These are phyloP conservation scores for Drosophila setifemur DNA, from an alignment of 1,140 invertebrate genomes.

Conservation along the genomic window DNA sequence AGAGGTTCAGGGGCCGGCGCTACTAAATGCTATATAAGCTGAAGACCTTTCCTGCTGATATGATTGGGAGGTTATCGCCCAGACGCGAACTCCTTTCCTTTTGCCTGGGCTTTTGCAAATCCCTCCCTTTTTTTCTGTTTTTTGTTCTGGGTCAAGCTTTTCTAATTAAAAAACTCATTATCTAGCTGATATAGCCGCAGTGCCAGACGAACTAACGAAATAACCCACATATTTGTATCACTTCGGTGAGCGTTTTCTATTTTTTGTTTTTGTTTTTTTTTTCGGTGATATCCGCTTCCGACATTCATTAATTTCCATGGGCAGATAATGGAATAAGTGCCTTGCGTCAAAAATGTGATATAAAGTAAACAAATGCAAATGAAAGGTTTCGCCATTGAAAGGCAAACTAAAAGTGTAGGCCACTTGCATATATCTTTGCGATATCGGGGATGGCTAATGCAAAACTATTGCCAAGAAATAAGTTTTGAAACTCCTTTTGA, in stretches of 20 bases:
- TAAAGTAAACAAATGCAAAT: constrained; percentile 41
- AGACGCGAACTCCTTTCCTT: constrained; percentile 65
- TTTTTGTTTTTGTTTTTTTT: constrained; percentile 8
- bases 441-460: background rate
- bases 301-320: constrained; percentile 65
- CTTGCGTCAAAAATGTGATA: constrained; percentile 37
- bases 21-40: constrained; percentile 1
- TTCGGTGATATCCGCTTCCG: constrained; percentile 49
- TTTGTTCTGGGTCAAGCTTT: constrained; percentile 13
- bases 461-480: background rate
- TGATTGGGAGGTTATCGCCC: constrained; percentile 66
- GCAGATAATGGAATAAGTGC: constrained; percentile 46
- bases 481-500: background rate
- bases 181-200: constrained; percentile 40
- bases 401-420: background rate
- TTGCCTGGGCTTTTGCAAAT: constrained; percentile 25
- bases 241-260: constrained; percentile 4
- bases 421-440: background rate
- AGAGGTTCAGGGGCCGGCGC: constrained; percentile 21
- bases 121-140: background rate
- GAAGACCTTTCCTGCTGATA: constrained; percentile 43
- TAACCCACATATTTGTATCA: constrained; percentile 9
- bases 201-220: constrained; percentile 21
- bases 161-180: constrained; percentile 60
- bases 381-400: constrained; percentile 20